phyloP scores from a whole-genome alignment of 2,888 invertebrate genomes.

The Sinohyriopsis cumingii region DNA sequence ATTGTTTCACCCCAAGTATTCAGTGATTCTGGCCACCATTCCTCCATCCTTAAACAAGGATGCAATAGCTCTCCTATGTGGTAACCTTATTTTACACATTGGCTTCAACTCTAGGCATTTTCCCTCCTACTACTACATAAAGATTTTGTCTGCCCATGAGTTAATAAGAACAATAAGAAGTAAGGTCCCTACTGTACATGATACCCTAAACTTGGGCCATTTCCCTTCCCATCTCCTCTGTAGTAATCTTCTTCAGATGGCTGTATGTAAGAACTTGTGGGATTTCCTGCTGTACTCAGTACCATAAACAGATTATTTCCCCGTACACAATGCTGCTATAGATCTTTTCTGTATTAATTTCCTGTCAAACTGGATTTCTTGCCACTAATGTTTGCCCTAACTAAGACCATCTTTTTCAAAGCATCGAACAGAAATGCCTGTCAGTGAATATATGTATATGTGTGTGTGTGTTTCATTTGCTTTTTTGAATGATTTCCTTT shows the following conservation, averaged over 20 bases:
- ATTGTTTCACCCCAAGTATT: too few species aligned
- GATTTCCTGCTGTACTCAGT: background rate
- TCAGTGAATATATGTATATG: too few species aligned
- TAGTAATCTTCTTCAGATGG: slow-evolving; percentile 96
- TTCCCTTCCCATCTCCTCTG: slow-evolving; percentile 92
- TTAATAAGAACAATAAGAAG: too few species aligned
- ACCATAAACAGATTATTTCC: slow-evolving; percentile 65
- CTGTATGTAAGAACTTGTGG: slow-evolving; percentile 76
- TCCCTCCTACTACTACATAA: too few species aligned
- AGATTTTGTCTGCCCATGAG: too few species aligned
- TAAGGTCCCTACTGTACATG: slow-evolving; percentile 87
- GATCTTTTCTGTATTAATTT: background rate
- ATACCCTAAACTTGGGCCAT: slow-evolving; percentile 95
- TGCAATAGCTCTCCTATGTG: too few species aligned
- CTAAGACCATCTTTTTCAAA: slow-evolving; percentile 92
- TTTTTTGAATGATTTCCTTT: too few species aligned
- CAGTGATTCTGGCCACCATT: too few species aligned
- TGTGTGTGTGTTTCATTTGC: too few species aligned
- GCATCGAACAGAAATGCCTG: slow-evolving; percentile 91
- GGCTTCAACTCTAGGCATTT: too few species aligned
- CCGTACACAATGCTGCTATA: background rate
- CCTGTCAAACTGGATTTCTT: slow-evolving; percentile 90
- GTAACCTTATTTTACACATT: too few species aligned
- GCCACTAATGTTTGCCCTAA: slow-evolving; percentile 93
- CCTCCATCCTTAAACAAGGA: too few species aligned